Evolutionary conservation across 2,113 vertebrate species (phyloP), one percentile per base, ranked within the genome.

Genomic region (Ancistrus triradiatus): DNA sequence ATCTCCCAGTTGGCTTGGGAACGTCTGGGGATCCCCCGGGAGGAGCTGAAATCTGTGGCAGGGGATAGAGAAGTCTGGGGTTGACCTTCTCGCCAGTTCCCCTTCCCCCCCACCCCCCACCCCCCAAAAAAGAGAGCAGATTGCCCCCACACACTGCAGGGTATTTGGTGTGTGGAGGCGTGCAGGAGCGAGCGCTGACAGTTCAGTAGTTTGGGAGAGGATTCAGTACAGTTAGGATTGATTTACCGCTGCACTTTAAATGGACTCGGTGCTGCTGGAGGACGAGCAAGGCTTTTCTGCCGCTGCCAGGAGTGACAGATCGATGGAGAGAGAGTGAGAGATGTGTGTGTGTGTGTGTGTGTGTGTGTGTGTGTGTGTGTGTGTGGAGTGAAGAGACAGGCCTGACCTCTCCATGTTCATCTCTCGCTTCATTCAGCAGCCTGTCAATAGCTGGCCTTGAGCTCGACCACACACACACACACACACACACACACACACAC

Each of bases 361-460:
- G 35, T 40, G 55, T 58, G 47, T 57, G 40, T 63, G 58, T 47
- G 70, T 59, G 65, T 47, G 40, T 52, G 40, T 51, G 48, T 27
- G 44, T 17, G 51, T 52, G 46, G 43, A 25, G 3, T 8, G 7
- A 21, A 31, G 53, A 83, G 78, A 81, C 76, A 78, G 73, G 68
- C 43, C 42, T 62, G 44, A 64, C 64, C 55, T 49, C n/a, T 3
- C 51, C 31, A 17, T 63, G 43, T 63, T 56, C 60, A 48, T 63
- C 44, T 50, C 14, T 33, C 28, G 25, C 63, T 47, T 66, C 17
- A 38, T 59, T 63, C 19, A 47, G 55, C 70, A 56, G 56, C 18
- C 27, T 61, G 28, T 68, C 65, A 56, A 46, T 67, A 44, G 17
- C 31, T 13, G 37, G 51, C 63, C 63, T 67, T 67, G 50, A 72